These are phyloP conservation scores for Axis porcinus DNA, from an alignment of 2,113 vertebrate genomes.

Conservation along the genomic window DNA sequence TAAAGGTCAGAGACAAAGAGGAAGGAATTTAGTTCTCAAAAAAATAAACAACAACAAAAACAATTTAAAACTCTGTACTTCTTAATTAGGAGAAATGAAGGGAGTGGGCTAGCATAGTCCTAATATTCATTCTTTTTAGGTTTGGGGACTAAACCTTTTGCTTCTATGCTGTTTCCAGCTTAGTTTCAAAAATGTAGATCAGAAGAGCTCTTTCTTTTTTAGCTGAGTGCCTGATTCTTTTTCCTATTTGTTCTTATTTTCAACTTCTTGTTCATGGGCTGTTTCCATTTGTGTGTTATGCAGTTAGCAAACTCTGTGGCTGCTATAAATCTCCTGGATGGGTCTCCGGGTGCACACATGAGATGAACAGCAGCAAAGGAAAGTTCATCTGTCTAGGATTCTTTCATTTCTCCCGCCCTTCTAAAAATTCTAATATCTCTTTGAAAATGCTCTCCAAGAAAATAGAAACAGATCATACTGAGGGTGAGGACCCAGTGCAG, in stretches of 20 bases:
- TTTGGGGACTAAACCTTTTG: not conserved
- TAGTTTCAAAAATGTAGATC: constrained; percentile 18
- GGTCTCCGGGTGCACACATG: not conserved
- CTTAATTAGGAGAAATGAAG: constrained; percentile 21
- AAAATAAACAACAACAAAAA: not conserved
- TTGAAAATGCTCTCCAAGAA: not conserved
- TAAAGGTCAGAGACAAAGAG: not conserved
- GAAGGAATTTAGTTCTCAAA: not conserved
- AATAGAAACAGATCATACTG: not conserved
- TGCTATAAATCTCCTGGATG: constrained; percentile 34
- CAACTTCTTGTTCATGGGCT: constrained; percentile 29
- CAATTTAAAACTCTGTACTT: not conserved
- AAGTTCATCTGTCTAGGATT: constrained; percentile 33
- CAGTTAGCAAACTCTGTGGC: constrained; percentile 45
- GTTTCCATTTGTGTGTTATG: constrained; percentile 56
- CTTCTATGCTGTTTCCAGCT: constrained; percentile 28
- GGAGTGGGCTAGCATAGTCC: not conserved
- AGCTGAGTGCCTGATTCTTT: not conserved
- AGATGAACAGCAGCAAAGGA: constrained; percentile 26
- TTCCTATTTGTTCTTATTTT: not conserved
- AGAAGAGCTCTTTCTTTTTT: constrained; percentile 17
- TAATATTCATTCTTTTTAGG: not conserved
- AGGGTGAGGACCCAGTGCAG: not conserved
- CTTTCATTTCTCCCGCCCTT: not conserved
- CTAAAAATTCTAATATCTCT: not conserved